phyloP scores from a whole-genome alignment of 2,797 vertebrate genomes.

The Girardinus metallicus region DNA sequence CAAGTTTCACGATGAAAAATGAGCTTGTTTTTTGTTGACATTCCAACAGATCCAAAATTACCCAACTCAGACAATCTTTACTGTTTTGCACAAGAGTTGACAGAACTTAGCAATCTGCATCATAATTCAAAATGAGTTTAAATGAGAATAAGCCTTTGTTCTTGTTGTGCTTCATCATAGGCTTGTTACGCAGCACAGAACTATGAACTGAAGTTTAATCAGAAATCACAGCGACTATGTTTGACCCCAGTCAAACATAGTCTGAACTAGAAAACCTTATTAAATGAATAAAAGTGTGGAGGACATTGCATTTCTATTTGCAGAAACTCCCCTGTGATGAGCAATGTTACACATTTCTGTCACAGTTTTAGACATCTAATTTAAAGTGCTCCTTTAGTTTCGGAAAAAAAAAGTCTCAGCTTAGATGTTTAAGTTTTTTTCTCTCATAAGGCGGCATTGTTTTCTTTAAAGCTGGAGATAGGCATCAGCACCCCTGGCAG shows the following conservation, averaged over 20 bases:
- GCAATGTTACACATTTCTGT: slow-evolving; percentile 64
- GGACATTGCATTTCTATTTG: slow-evolving; percentile 1
- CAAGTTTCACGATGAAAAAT: too few relatives aligned
- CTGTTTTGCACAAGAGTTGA: too few relatives aligned
- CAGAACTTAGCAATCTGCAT: too few relatives aligned
- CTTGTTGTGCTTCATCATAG: neutral
- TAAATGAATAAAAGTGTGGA: neutral
- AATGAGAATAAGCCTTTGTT: neutral
- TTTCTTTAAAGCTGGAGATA: too few relatives aligned
- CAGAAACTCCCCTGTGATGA: slow-evolving; percentile 55
- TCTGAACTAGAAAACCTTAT: slow-evolving; percentile 1
- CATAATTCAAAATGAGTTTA: neutral
- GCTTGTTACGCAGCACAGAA: neutral
- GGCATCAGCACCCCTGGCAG: too few relatives aligned
- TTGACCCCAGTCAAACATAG: neutral
- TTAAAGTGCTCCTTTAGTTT: neutral
- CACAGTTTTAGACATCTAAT: slow-evolving; percentile 27
- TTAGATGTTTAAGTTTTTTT: neutral
- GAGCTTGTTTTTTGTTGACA: too few relatives aligned
- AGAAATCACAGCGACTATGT: neutral
- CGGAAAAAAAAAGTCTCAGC: neutral
- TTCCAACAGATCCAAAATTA: too few relatives aligned
- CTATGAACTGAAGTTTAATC: neutral
- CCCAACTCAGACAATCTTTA: too few relatives aligned
- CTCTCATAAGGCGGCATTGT: neutral